Evolutionary conservation across 2,797 vertebrate species (phyloP), one percentile per base, ranked within the genome.

Genomic region (Vultur gryphus): DNA sequence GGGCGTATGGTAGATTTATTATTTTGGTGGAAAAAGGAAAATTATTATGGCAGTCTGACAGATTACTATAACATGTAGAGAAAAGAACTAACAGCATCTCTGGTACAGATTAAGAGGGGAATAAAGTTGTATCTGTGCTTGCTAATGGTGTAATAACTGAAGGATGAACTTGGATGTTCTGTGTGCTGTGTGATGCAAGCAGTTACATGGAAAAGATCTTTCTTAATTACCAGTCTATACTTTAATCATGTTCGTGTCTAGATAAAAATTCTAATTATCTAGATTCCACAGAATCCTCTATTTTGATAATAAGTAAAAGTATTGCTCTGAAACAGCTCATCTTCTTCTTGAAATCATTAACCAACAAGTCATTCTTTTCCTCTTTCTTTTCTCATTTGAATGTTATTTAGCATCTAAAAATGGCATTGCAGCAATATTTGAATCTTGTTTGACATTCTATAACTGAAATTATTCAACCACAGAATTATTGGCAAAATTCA

Each of bases 401-500:
- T 93, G 21, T 59, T 81, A 91, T 61, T 95, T 83, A 82, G 43
- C 37, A 64, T 44, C n/a, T 37, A 85, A 89, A 93, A 44, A 39
- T 26, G 15, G 5, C 4, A 48, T 58, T 75, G 17, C 33, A 18
- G 7, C 33, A 81, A 62, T 52, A 79, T 65, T 82, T 89, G 13
- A 89, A 73, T 78, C 26, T 46, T 70, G 9, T 57, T 84, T 4
- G 4, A 61, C n/a, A 59, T 43, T 77, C 33, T 31, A 73, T 91
- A 76, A 79, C 33, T 76, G 75, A 94, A 96, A 94, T 77, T 95
- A 87, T 82, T 88, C 52, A 78, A 88, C 28, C 57, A 57, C 37
- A 87, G 59, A 87, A 81, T 91, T 92, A 93, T 57, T 94, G 79
- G 59, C 24, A 52, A 44, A 95, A 90, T 80, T 96, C 66, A 80